Percentiles rank a stretch among this genome's conserved stretches.
phyloP scores from a whole-genome alignment of 2,888 invertebrate species.

The Amiota minor region DNA sequence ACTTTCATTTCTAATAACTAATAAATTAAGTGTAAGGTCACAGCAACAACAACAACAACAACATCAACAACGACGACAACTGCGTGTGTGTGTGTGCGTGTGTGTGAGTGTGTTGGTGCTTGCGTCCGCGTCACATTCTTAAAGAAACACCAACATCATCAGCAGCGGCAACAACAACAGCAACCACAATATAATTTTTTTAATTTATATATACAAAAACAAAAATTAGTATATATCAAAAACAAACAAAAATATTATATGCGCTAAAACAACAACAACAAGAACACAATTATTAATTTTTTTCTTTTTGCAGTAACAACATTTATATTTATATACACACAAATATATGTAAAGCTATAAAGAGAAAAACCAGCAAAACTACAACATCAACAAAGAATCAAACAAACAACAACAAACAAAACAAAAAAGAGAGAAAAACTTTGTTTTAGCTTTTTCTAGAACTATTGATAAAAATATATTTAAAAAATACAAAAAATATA shows the following conservation, averaged over 20 bases:
- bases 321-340: slow-evolving; percentile 3
- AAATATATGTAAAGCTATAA: slow-evolving; percentile 14
- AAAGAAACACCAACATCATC: slow-evolving; percentile 30
- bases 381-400: slow-evolving; percentile 34
- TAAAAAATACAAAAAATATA: slow-evolving; percentile 52
- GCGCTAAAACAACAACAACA: slow-evolving; percentile 15
- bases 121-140: too few relatives aligned
- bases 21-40: slow-evolving; percentile 20
- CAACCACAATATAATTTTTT: too few relatives aligned
- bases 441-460: slow-evolving; percentile 73
- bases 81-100: not conserved
- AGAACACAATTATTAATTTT: slow-evolving; percentile 20
- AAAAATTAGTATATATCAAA: too few relatives aligned
- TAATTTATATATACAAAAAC: too few relatives aligned
- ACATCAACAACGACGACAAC: slow-evolving; percentile 37
- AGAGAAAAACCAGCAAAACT: slow-evolving; percentile 33
- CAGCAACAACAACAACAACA: slow-evolving; percentile 34
- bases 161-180: slow-evolving; percentile 32
- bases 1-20: slow-evolving; percentile 16
- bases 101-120: not conserved
- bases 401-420: slow-evolving; percentile 59
- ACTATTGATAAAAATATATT: slow-evolving; percentile 70
- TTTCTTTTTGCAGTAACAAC: slow-evolving; percentile 34
- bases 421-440: slow-evolving; percentile 50
- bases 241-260: too few relatives aligned